A percentile compares a stretch with the other conserved stretches of the same genome.
These are phyloP conservation scores for Zoanthus gigantus DNA, from an alignment of 92 coral and sea anemone species.

Conservation along the genomic window DNA sequence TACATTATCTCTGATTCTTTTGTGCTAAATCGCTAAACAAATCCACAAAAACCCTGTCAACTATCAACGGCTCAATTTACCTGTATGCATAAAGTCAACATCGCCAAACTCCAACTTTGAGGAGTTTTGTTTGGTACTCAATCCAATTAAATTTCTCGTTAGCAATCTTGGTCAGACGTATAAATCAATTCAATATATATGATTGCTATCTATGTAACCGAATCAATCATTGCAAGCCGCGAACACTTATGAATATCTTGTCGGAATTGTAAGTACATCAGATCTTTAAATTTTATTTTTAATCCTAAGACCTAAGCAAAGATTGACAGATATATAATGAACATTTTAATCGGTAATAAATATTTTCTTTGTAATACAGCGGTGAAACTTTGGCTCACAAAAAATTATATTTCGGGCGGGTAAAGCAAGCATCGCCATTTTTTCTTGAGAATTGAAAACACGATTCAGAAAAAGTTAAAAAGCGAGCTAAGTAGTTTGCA, in stretches of 20 bases:
- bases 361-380: background rate
- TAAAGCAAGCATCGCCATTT: background rate
- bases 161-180: background rate
- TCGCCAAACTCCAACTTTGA: background rate
- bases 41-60: background rate
- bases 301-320: background rate
- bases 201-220: slow-evolving; percentile 4
- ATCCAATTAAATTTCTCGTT: background rate
- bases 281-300: background rate
- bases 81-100: background rate
- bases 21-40: slow-evolving; percentile 27
- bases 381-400: background rate
- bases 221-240: slow-evolving; percentile 29
- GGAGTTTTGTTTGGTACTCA: slow-evolving; percentile 3
- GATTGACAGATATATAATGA: slow-evolving; percentile 13
- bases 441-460: no score
- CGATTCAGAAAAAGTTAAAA: no score
- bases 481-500: no score
- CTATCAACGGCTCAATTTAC: background rate
- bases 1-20: background rate
- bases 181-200: slow-evolving; percentile 1
- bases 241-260: background rate
- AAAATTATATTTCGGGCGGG: background rate
- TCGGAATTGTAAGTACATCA: slow-evolving; percentile 2
- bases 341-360: background rate